Base-by-base conservation (phyloP, 2,113 vertebrate species). In the Bufo gargarizans region DNA sequence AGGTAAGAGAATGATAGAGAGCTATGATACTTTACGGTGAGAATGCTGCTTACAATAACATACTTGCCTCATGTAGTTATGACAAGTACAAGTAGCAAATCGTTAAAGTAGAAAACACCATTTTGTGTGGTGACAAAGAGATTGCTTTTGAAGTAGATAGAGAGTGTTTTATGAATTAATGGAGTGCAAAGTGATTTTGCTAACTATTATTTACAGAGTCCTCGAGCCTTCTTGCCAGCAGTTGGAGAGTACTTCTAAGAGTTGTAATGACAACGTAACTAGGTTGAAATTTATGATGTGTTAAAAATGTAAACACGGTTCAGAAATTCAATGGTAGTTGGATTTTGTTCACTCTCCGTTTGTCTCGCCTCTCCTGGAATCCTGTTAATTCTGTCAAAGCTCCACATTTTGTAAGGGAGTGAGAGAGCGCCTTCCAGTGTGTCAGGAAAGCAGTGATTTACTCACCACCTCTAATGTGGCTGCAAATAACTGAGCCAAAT, bases 151-250 rank as follows among this genome's bases (percentile, higher is more conserved):
- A 95, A 95, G 95, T 92, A 0, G 84, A 81, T 61, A 88, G 90
- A 77, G 16, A 92, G 94, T 94, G 95, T 94, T 94, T 93, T 91
- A 89, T 91, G 93, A 95, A 94, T 95, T 93, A 92, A 95, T 96
- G 94, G 93, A 91, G 95, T 95, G 95, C 86, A 49, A 4, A 49
- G 90, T 93, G 94, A 95, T 94, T 93, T 94, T 90, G 50, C 91
- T 91, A 92, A 94, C 91, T 94, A 94, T 93, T 95, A 94, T 95
- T 96, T 96, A 95, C 88, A 89, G 93, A 92, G 92, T 89, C 76
- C 85, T 89, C 91, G 93, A 92, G 91, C 91, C 0, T 90, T 87
- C 89, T 33, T 91, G 93, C 92, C 92, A 92, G 89, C 90, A 93
- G 91, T 90, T 93, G 91, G 90, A 74, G 87, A 90, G 90, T 85